phyloP scores from a whole-genome alignment of 2,113 vertebrate species.

The Coturnix japonica region DNA sequence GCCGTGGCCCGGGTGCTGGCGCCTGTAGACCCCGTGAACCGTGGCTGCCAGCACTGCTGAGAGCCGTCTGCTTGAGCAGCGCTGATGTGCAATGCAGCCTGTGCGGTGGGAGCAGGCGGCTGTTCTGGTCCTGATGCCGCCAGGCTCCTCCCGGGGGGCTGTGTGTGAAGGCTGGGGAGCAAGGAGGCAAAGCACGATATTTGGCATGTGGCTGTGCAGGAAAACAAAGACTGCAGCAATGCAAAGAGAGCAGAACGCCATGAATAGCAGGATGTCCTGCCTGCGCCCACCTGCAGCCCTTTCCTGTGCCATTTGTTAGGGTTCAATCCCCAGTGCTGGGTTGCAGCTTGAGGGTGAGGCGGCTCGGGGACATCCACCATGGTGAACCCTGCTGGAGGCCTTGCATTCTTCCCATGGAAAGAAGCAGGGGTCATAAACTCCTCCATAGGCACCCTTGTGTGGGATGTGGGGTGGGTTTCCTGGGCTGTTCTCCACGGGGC shows the following conservation, averaged over 20 bases:
- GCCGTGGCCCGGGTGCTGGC: fast-evolving
- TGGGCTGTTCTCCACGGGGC: background rate
- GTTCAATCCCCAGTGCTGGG: background rate
- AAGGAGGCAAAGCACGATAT: background rate
- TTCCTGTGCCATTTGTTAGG: background rate
- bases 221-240: constrained; percentile 5
- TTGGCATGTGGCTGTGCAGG: background rate
- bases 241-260: background rate
- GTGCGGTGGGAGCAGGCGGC: background rate
- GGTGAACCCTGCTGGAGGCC: background rate
- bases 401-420: background rate
- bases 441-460: no score
- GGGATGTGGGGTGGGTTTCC: background rate
- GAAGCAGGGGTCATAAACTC: background rate
- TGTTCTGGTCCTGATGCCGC: background rate
- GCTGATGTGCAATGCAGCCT: background rate
- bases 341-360: background rate
- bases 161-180: background rate
- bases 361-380: background rate
- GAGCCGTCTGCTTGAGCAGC: fast-evolving
- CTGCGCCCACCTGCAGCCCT: background rate
- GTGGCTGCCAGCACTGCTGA: fast-evolving
- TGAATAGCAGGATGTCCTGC: background rate
- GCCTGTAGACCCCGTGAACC: fast-evolving
- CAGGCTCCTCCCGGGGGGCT: fast-evolving